These are phyloP conservation scores for Acrobasis repandana DNA, from an alignment of 2,888 invertebrate species.

Conservation along the genomic window DNA sequence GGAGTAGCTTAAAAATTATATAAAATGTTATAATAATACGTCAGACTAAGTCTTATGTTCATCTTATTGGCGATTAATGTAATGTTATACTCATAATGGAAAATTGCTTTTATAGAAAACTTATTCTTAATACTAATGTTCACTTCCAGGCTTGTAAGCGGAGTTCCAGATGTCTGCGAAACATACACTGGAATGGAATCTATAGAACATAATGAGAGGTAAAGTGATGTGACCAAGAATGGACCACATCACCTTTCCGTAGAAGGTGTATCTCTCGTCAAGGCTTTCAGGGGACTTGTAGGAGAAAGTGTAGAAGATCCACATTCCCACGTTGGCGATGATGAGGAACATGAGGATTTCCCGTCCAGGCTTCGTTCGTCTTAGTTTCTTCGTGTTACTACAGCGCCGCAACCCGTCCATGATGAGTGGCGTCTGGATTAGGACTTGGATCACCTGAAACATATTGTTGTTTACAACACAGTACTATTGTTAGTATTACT, in stretches of 20 bases:
- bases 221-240: slow-evolving; percentile 88
- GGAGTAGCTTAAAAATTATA: too few species aligned
- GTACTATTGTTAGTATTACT: too few species aligned
- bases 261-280: slow-evolving; percentile 85
- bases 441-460: slow-evolving; percentile 85
- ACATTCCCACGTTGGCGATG: slow-evolving; percentile 89
- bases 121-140: slow-evolving; percentile 48
- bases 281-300: slow-evolving; percentile 77
- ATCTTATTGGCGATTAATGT: too few species aligned
- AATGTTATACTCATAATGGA: neutral
- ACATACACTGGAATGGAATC: slow-evolving; percentile 91
- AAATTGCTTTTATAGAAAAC: too few species aligned
- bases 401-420: slow-evolving; percentile 89
- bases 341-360: slow-evolving; percentile 90
- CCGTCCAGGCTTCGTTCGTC: slow-evolving; percentile 87
- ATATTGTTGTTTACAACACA: too few species aligned
- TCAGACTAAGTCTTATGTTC: too few species aligned
- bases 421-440: slow-evolving; percentile 88
- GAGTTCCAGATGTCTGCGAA: slow-evolving; percentile 91
- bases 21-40: too few species aligned
- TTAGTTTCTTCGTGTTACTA: slow-evolving; percentile 84
- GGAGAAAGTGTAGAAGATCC: slow-evolving; percentile 89
- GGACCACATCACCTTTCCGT: slow-evolving; percentile 88
- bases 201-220: slow-evolving; percentile 89
- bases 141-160: slow-evolving; percentile 85